Evolutionary conservation across 2,113 vertebrate species (phyloP), one percentile per base, ranked within the genome.

Genomic region (Campylomormyrus numenius): DNA sequence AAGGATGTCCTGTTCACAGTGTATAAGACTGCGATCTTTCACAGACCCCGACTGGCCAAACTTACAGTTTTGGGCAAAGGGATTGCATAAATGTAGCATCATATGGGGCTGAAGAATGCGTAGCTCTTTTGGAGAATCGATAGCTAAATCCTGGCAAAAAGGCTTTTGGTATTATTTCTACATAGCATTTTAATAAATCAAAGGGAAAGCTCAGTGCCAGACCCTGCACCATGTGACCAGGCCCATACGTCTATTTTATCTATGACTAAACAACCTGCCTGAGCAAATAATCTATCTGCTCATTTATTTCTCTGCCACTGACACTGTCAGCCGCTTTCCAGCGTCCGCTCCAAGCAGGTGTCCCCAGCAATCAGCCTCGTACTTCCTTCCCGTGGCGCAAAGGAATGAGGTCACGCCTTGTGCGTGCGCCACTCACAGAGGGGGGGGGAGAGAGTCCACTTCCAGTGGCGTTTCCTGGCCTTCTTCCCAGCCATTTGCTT

Each of bases 311-410:
- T 46, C 52, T 13, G 35, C 39, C 31, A 15, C 10, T 48, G 50
- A n/a, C 7, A 10, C 52, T 10, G 52, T 48, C 31, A 35, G 89
- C 39, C 9, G 9, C 13, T 89, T 62, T 85, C 87, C 49, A 45
- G 88, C 58, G 52, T 39, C 49, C 85, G 4, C 48, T 31, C 90
- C 48, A 87, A 17, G 85, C 91, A 94, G 90, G 93, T 93, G 93
- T 91, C 39, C 56, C 35, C 1, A 1, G 90, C 62, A 85, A 92
- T 94, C 90, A 91, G 93, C 88, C 13, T 52, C 39, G 7, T 15
- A 15, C 74, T 90, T 88, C 90, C 93, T 95, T 95, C 94, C 94
- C 93, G 92, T 91, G 50, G 39, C 84, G 90, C 91, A 92, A 83
- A 45, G 85, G 50, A 88, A 93, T 95, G 93, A 94, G 92, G 93